These are phyloP conservation scores for Zoanthus solanderi DNA, from an alignment of 92 coral and sea anemone genomes.

Conservation along the genomic window DNA sequence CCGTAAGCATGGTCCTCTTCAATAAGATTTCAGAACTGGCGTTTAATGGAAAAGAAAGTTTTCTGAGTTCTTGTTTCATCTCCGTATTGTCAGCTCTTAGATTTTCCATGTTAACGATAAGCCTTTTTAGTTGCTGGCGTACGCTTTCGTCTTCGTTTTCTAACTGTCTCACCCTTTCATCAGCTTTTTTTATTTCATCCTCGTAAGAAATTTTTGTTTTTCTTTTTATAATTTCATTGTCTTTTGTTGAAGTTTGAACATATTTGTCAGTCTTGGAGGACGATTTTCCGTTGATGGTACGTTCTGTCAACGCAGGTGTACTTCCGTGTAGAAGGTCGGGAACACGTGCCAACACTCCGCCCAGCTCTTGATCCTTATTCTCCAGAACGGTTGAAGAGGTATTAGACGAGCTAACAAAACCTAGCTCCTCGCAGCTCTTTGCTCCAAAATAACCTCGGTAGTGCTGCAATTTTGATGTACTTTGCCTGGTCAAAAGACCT, in stretches of 20 bases:
- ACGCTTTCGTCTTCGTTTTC: constrained; percentile 57
- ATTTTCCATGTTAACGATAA: constrained; percentile 71
- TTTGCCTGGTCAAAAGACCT: background rate
- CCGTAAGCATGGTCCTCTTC: constrained; percentile 77
- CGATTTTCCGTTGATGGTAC: constrained; percentile 5
- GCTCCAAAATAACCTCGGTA: background rate
- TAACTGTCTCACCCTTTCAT: constrained; percentile 19
- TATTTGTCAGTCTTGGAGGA: constrained; percentile 35
- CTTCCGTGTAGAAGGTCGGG: constrained; percentile 42
- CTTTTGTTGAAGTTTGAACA: background rate
- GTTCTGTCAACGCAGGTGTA: constrained; percentile 8
- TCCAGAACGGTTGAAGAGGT: background rate
- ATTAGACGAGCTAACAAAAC: background rate
- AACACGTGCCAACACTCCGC: constrained; percentile 4
- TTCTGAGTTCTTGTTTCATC: constrained; percentile 70
- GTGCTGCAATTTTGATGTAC: background rate
- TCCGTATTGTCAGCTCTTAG: constrained; percentile 75
- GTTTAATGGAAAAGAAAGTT: constrained; percentile 56
- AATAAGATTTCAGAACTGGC: constrained; percentile 50
- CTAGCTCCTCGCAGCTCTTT: background rate
- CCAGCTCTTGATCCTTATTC: background rate
- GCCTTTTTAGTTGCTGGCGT: constrained; percentile 67
- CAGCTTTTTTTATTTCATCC: constrained; percentile 8
- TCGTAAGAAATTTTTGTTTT: background rate
- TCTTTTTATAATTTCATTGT: background rate